Percentiles rank a stretch among this genome's conserved stretches.
Evolutionary conservation across 2,888 invertebrate genomes (phyloP).

Genomic region (Agonopterix arenella): DNA sequence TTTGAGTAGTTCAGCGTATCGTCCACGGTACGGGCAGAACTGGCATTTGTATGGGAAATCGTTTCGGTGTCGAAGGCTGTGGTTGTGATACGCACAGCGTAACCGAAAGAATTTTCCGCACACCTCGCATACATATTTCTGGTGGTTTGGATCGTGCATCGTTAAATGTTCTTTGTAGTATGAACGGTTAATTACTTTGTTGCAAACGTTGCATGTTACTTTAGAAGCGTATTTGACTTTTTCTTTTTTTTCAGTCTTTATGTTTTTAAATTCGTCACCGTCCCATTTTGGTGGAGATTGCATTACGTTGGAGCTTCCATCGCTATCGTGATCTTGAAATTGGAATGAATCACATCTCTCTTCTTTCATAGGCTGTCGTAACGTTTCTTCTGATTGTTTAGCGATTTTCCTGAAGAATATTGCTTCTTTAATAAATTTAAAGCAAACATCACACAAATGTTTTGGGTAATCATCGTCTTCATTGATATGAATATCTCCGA

Average conservation of each 20-base stretch:
- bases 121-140: slow-evolving; percentile 47
- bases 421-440: slow-evolving; percentile 40
- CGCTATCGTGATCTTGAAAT: slow-evolving; percentile 17
- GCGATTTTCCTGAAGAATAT: slow-evolving; percentile 46
- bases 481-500: slow-evolving; percentile 32
- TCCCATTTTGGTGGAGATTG: slow-evolving; percentile 19
- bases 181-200: slow-evolving; percentile 38
- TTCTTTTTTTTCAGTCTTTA: slow-evolving; percentile 13
- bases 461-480: slow-evolving; percentile 42
- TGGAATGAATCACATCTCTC: slow-evolving; percentile 14
- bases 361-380: slow-evolving; percentile 30
- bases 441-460: slow-evolving; percentile 42
- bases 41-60: slow-evolving; percentile 16
- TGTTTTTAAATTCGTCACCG: slow-evolving; percentile 6
- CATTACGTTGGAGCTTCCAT: slow-evolving; percentile 20
- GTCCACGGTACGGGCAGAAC: slow-evolving; percentile 16
- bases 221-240: slow-evolving; percentile 25
- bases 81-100: slow-evolving; percentile 34
- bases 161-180: slow-evolving; percentile 47
- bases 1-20: slow-evolving; percentile 13
- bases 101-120: slow-evolving; percentile 47
- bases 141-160: slow-evolving; percentile 45
- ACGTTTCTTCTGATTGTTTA: slow-evolving; percentile 31
- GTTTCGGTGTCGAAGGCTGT: slow-evolving; percentile 17
- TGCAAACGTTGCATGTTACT: slow-evolving; percentile 27